phyloP scores from a whole-genome alignment of 2,888 invertebrate genomes.

The Coleophora deauratella region DNA sequence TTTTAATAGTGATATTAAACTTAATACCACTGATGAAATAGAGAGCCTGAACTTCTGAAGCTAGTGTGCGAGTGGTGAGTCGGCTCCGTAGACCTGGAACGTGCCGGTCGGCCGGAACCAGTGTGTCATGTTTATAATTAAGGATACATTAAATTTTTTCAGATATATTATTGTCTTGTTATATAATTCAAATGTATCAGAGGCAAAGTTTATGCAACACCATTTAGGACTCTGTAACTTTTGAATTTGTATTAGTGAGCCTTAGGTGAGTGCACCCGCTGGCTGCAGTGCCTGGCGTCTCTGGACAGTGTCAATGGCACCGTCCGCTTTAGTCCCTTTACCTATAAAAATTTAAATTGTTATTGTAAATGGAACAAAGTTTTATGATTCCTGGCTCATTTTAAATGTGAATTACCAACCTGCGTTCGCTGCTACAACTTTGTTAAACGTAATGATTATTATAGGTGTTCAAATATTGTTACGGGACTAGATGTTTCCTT shows the following conservation, averaged over 20 bases:
- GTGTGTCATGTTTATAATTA: conserved; percentile 69
- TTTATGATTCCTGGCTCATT: conserved; percentile 68
- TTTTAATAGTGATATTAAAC: conserved; percentile 33
- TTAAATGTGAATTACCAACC: conserved; percentile 57
- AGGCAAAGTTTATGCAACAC: conserved; percentile 51
- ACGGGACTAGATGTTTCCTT: conserved; percentile 68
- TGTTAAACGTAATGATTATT: conserved; percentile 68
- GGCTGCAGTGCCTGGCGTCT: conserved; percentile 41
- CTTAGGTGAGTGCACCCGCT: conserved; percentile 56
- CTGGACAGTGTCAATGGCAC: conserved; percentile 13
- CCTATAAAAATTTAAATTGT: conserved; percentile 54
- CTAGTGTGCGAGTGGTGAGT: conserved; percentile 33
- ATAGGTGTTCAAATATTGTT: conserved; percentile 73
- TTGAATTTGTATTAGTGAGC: conserved; percentile 62
- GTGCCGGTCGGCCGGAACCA: conserved; percentile 62
- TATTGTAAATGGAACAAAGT: conserved; percentile 68
- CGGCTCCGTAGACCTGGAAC: conserved; percentile 44
- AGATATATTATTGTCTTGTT: conserved; percentile 75
- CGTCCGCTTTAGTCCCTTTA: conserved; percentile 38
- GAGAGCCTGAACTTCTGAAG: conserved; percentile 49
- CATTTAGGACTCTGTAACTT: conserved; percentile 50
- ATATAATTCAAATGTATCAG: conserved; percentile 72
- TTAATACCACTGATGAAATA: conserved; percentile 35
- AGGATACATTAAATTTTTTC: conserved; percentile 72
- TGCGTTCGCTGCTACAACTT: conserved; percentile 67